Evolutionary conservation across 2,888 invertebrate species (phyloP).

Genomic region (Pardosa pseudoannulata): DNA sequence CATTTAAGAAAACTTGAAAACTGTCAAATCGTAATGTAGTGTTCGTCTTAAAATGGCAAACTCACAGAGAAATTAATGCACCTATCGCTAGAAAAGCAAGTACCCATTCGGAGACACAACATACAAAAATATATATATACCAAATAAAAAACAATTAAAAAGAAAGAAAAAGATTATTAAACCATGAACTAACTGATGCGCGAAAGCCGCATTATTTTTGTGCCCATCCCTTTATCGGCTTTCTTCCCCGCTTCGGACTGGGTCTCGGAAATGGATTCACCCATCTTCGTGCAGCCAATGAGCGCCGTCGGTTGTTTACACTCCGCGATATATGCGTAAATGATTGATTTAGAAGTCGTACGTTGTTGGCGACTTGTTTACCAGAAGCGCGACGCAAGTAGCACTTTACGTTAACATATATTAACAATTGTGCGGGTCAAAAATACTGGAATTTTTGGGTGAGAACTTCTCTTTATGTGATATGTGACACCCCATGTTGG

Average conservation of each 20-base stretch:
- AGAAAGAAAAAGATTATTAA: no score
- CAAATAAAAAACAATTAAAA: background rate
- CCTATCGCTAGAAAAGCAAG: no score
- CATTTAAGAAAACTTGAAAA: no score
- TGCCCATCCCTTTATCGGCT: conserved; percentile 25
- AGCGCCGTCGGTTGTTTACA: conserved; percentile 72
- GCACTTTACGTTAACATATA: conserved; percentile 48
- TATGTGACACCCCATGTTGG: conserved; percentile 40
- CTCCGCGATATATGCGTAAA: conserved; percentile 73
- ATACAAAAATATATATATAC: background rate
- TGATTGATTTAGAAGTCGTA: conserved; percentile 72
- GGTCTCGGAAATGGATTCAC: conserved; percentile 59
- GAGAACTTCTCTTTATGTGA: conserved; percentile 3
- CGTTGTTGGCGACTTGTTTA: conserved; percentile 68
- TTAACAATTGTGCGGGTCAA: conserved; percentile 45
- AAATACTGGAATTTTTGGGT: conserved; percentile 48
- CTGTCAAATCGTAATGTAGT: no score
- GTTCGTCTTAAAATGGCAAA: no score
- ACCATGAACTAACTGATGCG: background rate
- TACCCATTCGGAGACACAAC: no score
- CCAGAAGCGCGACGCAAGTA: conserved; percentile 63
- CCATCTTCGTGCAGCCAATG: conserved; percentile 61
- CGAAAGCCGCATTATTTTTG: background rate
- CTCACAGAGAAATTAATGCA: no score
- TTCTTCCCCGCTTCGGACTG: conserved; percentile 52